Conservation (phyloP, 1,140 invertebrate genomes). For the Aphelinus atriplicis region DNA sequence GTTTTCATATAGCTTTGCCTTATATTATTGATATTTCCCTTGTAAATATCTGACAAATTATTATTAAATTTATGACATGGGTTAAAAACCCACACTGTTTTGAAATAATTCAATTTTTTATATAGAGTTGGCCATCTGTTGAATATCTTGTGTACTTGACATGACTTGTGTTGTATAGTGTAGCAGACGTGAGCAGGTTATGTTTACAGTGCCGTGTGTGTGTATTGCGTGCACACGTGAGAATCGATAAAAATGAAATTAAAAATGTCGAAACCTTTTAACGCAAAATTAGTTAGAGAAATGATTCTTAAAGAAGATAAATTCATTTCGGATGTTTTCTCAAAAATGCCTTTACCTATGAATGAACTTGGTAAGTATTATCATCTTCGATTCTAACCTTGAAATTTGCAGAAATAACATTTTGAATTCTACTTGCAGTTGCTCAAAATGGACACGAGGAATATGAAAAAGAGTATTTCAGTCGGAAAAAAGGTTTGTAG, state of each 20-base stretch:
- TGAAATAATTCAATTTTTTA: too few relatives aligned
- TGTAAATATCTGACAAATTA: too few relatives aligned
- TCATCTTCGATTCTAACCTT: slow-evolving; percentile 42
- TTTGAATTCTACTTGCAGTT: slow-evolving; percentile 12
- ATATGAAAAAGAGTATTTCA: slow-evolving; percentile 23
- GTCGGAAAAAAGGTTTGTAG: slow-evolving; percentile 34
- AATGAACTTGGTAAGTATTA: slow-evolving; percentile 49
- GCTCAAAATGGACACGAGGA: slow-evolving; percentile 32
- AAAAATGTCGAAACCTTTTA: slow-evolving; percentile 57
- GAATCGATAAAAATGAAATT: slow-evolving; percentile 52
- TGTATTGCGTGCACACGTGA: slow-evolving; percentile 34
- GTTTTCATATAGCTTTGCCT: too few relatives aligned
- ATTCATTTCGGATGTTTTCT: slow-evolving; percentile 62
- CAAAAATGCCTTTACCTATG: slow-evolving; percentile 56
- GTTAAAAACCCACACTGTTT: too few relatives aligned
- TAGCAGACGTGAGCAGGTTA: slow-evolving; percentile 10
- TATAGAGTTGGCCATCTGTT: not conserved
- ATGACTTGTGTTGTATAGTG: not conserved
- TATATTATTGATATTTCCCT: too few relatives aligned
- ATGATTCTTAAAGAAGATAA: slow-evolving; percentile 58
- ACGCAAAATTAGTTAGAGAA: slow-evolving; percentile 52
- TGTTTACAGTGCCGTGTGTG: slow-evolving; percentile 30
- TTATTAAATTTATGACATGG: too few relatives aligned
- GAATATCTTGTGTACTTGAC: not conserved
- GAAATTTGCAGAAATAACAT: slow-evolving; percentile 32